phyloP scores from a whole-genome alignment of 2,797 vertebrate genomes.

The Fratercula arctica region DNA sequence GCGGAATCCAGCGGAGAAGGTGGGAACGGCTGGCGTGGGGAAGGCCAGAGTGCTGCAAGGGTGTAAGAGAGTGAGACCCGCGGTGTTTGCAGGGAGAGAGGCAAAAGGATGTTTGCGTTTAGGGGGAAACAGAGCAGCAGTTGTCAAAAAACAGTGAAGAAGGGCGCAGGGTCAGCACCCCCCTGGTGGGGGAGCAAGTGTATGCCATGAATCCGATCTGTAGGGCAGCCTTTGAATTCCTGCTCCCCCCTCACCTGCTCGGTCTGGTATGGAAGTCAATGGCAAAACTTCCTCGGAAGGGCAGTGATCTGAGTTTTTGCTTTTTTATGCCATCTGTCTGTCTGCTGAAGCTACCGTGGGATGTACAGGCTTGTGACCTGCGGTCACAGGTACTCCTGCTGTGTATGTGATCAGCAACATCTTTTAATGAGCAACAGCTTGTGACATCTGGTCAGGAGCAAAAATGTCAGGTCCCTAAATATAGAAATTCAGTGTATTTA shows the following conservation, averaged over 20 bases:
- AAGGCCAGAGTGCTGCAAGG: not conserved
- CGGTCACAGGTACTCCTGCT: not conserved
- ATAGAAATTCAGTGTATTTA: conserved; percentile 35
- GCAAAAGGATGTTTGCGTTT: rapidly evolving
- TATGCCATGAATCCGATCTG: rapidly evolving
- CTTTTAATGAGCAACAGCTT: not conserved
- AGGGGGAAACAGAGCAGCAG: not conserved
- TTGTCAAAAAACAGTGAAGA: rapidly evolving
- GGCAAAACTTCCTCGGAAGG: not conserved
- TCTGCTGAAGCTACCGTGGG: not conserved
- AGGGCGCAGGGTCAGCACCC: not conserved
- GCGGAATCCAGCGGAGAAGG: not conserved
- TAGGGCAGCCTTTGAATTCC: not conserved
- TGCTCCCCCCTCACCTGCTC: not conserved
- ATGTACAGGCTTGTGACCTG: not conserved
- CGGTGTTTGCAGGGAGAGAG: not conserved
- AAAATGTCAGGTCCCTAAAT: conserved; percentile 51
- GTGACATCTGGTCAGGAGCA: conserved; percentile 22
- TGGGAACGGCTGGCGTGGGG: not conserved
- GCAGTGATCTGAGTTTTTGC: not conserved
- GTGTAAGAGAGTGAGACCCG: rapidly evolving
- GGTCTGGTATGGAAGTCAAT: not conserved
- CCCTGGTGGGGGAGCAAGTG: not conserved
- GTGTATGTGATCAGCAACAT: not conserved
- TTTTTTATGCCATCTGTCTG: not conserved